phyloP scores from a whole-genome alignment of 2,113 vertebrate genomes.

The Falco punctatus region DNA sequence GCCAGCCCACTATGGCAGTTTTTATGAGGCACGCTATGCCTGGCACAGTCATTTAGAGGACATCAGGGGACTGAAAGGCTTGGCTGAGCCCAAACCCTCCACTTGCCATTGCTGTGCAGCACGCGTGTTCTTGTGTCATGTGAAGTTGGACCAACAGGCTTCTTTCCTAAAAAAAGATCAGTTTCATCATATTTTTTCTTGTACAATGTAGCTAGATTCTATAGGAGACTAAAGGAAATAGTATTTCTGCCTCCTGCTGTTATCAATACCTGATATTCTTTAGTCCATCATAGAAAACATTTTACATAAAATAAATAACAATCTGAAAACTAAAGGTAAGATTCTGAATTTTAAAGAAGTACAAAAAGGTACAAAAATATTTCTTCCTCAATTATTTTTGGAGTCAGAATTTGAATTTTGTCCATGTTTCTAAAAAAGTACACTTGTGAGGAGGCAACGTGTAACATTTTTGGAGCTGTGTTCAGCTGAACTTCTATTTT shows the following conservation, averaged over 20 bases:
- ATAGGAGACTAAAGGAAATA: not conserved
- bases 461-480: not conserved
- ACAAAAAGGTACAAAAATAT: not conserved
- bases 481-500: not conserved
- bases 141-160: not conserved
- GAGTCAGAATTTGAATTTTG: not conserved
- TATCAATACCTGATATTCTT: not conserved
- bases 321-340: not conserved
- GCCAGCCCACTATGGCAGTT: not conserved
- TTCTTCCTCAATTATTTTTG: not conserved
- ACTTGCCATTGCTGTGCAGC: not conserved
- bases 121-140: accelerated
- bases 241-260: not conserved
- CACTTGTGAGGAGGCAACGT: not conserved
- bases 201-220: not conserved
- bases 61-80: not conserved
- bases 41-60: not conserved
- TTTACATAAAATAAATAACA: not conserved
- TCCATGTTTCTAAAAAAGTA: not conserved
- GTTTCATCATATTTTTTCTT: not conserved
- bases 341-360: not conserved
- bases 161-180: not conserved
- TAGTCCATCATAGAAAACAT: not conserved
- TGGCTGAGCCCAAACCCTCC: not conserved
- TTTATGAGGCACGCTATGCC: no score